Evolutionary conservation across 2,113 vertebrate species (phyloP).

Genomic region (Archilochus colubris): DNA sequence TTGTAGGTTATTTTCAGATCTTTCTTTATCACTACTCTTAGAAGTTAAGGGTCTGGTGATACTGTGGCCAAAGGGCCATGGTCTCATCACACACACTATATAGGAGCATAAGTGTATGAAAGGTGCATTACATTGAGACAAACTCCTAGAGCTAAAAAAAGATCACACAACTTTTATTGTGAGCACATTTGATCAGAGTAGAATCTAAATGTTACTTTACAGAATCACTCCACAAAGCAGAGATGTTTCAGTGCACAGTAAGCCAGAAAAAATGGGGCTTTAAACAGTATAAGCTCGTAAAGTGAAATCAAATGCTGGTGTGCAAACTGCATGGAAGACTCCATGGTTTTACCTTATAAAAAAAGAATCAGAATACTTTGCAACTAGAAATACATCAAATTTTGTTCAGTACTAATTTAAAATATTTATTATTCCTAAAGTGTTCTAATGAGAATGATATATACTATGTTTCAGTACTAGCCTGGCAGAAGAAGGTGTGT

Average conservation of each 20-base stretch:
- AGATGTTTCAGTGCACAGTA: background rate
- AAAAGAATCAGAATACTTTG: background rate
- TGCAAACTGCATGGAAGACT: background rate
- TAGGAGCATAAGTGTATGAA: fast-evolving
- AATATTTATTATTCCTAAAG: background rate
- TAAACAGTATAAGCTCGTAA: background rate
- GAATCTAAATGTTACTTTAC: background rate
- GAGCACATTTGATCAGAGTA: background rate
- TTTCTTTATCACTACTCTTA: background rate
- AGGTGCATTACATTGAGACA: background rate
- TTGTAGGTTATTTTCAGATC: background rate
- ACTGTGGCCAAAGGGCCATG: background rate
- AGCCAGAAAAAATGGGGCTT: background rate
- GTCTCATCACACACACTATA: background rate
- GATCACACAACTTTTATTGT: background rate
- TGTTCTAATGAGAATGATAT: background rate
- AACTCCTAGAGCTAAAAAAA: background rate
- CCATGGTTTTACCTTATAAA: background rate
- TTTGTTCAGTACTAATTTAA: background rate
- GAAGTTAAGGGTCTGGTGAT: background rate
- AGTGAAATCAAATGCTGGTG: background rate
- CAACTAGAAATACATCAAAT: background rate
- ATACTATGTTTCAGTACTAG: background rate
- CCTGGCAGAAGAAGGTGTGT: background rate
- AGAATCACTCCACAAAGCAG: background rate